Evolutionary conservation across 2,113 vertebrate genomes (phyloP).

Genomic region (Heterocephalus glaber): DNA sequence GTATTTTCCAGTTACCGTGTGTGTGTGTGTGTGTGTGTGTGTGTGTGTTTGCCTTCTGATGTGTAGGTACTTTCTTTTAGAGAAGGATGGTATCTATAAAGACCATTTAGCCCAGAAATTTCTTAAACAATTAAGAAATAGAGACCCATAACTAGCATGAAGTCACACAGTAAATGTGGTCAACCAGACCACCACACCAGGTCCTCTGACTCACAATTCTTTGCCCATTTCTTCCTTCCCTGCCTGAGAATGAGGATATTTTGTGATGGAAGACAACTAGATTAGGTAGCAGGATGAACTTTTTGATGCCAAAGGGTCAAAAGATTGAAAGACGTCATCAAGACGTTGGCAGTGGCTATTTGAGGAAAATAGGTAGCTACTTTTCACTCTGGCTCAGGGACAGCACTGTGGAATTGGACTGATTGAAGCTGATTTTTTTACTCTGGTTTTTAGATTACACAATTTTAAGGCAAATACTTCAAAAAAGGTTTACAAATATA

Average conservation of each 20-base stretch:
- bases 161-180: not conserved
- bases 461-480: conserved; percentile 66
- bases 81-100: not conserved
- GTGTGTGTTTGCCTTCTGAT: not conserved
- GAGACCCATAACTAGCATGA: not conserved
- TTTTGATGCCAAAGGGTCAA: conserved; percentile 27
- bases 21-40: not conserved
- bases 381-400: not conserved
- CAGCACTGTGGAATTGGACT: conserved; percentile 41
- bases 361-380: conserved; percentile 13
- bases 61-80: not conserved
- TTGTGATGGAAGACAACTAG: conserved; percentile 42
- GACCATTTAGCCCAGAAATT: not conserved
- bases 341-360: conserved; percentile 25
- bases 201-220: not conserved
- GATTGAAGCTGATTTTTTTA: conserved; percentile 53
- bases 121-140: not conserved
- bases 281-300: conserved; percentile 40
- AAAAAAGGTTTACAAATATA: conserved; percentile 56
- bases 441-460: conserved; percentile 53
- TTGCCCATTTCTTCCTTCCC: not conserved
- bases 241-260: not conserved
- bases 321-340: conserved; percentile 54
- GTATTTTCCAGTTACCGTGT: not conserved
- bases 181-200: not conserved